Base-by-base conservation (phyloP, 2,888 invertebrate species). In the Rhodophaea formosa region DNA sequence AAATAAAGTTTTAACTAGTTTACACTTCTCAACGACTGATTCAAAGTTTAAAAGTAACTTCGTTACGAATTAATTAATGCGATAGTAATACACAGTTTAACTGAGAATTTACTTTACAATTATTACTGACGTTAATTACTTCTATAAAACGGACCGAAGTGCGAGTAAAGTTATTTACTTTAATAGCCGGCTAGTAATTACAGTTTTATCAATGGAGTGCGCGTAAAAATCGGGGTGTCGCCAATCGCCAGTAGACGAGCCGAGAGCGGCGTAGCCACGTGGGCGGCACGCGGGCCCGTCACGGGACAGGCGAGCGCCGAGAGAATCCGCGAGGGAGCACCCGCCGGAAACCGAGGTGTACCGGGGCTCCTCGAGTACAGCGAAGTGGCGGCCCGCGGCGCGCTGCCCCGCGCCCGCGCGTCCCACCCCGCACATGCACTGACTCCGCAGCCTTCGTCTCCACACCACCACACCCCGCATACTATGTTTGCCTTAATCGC, bases 401-500 rank as follows among this genome's bases (percentile, higher is more conserved):
- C 81, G 77, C 80, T 72, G 74, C 78, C 79, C 77, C 76, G 72
- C 78, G 74, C 79, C 79, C 80, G 72, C 77, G 66, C 72, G 67
- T 70, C 72, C 74, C 73, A 74, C 71, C 77, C 77, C 80, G 77
- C 79, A 80, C 84, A 86, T 87, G 87, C 88, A 86, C 88, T 80
- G 76, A 70, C 79, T 85, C 84, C 84, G 82, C 81, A 82, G 82
- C 83, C 89, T 82, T 80, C 86, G 84, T 82, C 86, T 89, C 89
- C 87, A 82, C 84, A 79, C 86, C 85, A 82, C 87, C 86, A 85
- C 87, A 86, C 89, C 88, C 88, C 86, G 87, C 86, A 80, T 82
- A 86, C 88, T 86, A 86, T 89, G 86, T 87, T 90, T 87, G 88
- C 86, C 85, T 89, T 89, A 89, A 90, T 88, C 88, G 88, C 88